Conservation (phyloP, 2,797 vertebrate genomes). For the Phoebastria nigripes region DNA sequence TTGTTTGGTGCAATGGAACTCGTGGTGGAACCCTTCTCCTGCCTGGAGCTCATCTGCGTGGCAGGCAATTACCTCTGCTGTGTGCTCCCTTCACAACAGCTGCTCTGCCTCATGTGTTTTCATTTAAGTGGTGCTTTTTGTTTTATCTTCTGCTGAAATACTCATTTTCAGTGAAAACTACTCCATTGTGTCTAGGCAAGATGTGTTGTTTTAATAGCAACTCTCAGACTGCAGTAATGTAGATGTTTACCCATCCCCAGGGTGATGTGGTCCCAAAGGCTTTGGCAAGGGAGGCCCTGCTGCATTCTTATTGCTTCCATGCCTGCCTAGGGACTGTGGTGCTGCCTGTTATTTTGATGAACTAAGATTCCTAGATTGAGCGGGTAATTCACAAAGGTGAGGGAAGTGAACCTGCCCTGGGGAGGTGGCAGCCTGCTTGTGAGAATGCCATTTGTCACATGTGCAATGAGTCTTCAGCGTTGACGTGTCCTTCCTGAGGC, state of each 20-base stretch:
- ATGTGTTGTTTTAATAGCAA: not conserved
- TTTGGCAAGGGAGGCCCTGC: not conserved
- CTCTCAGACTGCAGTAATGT: not conserved
- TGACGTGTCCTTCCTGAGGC: not conserved
- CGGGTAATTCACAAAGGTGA: too few species aligned
- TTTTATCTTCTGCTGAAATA: not conserved
- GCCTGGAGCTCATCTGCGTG: not conserved
- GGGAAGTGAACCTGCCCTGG: not conserved
- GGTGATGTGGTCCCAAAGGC: not conserved
- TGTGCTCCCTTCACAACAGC: not conserved
- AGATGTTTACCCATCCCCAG: not conserved
- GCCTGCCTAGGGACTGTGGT: not conserved
- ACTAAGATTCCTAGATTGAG: not conserved
- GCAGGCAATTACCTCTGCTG: not conserved
- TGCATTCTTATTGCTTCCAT: not conserved
- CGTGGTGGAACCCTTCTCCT: not conserved
- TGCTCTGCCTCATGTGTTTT: not conserved
- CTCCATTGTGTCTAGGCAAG: not conserved
- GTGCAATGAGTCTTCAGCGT: not conserved
- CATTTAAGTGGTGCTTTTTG: not conserved
- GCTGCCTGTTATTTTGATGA: not conserved
- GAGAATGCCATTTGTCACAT: not conserved
- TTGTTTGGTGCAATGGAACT: not conserved
- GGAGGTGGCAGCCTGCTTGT: not conserved
- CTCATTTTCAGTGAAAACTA: not conserved